Base-by-base conservation (phyloP, 2,113 vertebrate species). In the Himantopus leucocephalus region DNA sequence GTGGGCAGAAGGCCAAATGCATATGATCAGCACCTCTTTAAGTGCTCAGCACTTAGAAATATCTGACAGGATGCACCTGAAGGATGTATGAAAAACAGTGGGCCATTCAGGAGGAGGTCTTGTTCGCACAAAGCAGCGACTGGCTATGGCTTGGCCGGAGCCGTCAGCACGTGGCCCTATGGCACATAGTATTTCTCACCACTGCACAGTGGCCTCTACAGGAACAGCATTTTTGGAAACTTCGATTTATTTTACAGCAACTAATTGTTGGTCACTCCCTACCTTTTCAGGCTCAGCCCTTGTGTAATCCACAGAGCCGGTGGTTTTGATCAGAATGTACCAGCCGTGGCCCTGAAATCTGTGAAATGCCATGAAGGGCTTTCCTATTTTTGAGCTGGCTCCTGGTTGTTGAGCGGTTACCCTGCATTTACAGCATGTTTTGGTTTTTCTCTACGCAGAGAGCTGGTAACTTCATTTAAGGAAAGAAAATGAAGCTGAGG, bases 51-150 rank as follows among this genome's bases (percentile, higher is more conserved):
- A 15, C 52, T 78, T 75, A 66, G 90, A 86, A 74, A 71, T 96
- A 92, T 93, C 86, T 88, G 85, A 94, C 97, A 97, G 97, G 97
- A 97, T 96, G 94, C 96, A 97, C 93, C 97, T 97, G 97, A 96
- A 97, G 96, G 94, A 96, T 92, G 90, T 90, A 22, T 71, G 88
- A 91, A 92, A 82, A 94, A 72, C 83, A 81, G 27, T 1, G 21
- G 41, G 48, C 16, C 26, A 2, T 71, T 66, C 20, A 37, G 55
- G 64, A 92, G 75, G 71, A 53, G 89, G 30, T 20, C 27, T 89
- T 50, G 8, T 13, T 72, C 73, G 21, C 50, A 86, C 89, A 87
- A 72, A 81, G 88, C 71, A 75, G 56, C 26, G 62, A 48, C 34
- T 71, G 29, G 35, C 45, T 39, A 4, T 0, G 12, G 17, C 21